Conservation (phyloP, 2,113 vertebrate species). For the Phoxinus phoxinus region DNA sequence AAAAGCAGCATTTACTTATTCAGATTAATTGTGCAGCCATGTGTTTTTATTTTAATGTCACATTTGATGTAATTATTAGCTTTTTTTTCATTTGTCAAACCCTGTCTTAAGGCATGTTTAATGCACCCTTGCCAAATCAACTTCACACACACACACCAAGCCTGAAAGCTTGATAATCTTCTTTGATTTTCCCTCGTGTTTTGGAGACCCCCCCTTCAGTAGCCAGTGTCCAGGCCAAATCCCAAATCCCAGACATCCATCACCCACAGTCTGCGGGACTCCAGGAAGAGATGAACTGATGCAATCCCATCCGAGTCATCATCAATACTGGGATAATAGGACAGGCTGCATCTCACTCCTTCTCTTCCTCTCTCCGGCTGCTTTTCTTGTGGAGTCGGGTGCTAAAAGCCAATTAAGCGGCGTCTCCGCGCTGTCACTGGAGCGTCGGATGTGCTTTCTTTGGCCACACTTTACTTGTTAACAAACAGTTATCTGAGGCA, state of each 20-base stretch:
- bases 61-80: not conserved
- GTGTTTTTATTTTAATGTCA: too few species aligned
- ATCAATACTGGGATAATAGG: constrained; percentile 72
- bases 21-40: too few species aligned
- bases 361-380: constrained; percentile 53
- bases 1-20: too few species aligned
- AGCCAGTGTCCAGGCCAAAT: constrained; percentile 45
- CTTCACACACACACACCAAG: not conserved
- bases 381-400: constrained; percentile 71
- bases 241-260: constrained; percentile 56
- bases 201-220: not conserved
- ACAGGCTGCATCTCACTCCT: constrained; percentile 67
- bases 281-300: constrained; percentile 57
- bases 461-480: constrained; percentile 89
- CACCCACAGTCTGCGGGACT: constrained; percentile 46
- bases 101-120: not conserved
- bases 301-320: constrained; percentile 70
- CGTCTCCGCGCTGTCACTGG: constrained; percentile 77
- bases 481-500: constrained; percentile 82
- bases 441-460: constrained; percentile 81
- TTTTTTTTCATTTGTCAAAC: not conserved
- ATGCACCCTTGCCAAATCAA: not conserved
- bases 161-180: constrained; percentile 5
- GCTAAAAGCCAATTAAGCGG: constrained; percentile 81
- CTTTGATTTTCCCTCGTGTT: not conserved